Conservation (phyloP, 1,140 invertebrate species). For the Zaprionus tsacasi region DNA sequence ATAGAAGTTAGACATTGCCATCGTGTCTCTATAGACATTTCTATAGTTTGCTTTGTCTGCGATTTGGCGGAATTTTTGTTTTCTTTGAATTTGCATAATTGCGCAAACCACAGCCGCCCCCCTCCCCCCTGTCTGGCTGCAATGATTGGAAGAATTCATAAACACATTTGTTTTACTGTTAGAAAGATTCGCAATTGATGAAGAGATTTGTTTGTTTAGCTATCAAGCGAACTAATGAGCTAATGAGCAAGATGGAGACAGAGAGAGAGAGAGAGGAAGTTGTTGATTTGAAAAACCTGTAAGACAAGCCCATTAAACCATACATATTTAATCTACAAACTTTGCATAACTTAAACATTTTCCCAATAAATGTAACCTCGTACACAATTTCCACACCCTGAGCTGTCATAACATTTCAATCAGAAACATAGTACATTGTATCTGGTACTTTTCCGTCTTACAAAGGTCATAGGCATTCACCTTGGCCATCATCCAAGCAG, state of each 20-base stretch:
- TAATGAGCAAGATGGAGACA: conserved; percentile 50
- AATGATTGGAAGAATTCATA: conserved; percentile 5
- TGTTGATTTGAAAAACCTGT: too few species aligned
- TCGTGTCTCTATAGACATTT: conserved; percentile 13
- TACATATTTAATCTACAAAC: background rate
- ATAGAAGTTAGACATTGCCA: conserved; percentile 40
- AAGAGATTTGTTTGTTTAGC: conserved; percentile 23
- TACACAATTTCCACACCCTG: background rate
- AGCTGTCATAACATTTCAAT: conserved; percentile 1
- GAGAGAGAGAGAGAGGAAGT: background rate
- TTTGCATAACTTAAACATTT: background rate
- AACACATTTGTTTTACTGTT: conserved; percentile 19
- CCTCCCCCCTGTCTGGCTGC: background rate
- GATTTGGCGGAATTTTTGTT: conserved; percentile 25
- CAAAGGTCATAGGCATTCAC: conserved; percentile 63
- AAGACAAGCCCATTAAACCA: background rate
- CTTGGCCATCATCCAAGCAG: conserved; percentile 55
- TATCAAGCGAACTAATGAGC: background rate
- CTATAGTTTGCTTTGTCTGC: conserved; percentile 21
- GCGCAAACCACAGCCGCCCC: conserved; percentile 19
- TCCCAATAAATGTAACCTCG: background rate
- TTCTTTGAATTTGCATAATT: conserved; percentile 44
- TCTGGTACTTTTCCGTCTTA: conserved; percentile 48
- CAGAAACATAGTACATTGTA: background rate
- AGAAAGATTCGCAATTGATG: conserved; percentile 6